phyloP scores from a whole-genome alignment of 2,888 invertebrate species.

The Tenthredo amoena region DNA sequence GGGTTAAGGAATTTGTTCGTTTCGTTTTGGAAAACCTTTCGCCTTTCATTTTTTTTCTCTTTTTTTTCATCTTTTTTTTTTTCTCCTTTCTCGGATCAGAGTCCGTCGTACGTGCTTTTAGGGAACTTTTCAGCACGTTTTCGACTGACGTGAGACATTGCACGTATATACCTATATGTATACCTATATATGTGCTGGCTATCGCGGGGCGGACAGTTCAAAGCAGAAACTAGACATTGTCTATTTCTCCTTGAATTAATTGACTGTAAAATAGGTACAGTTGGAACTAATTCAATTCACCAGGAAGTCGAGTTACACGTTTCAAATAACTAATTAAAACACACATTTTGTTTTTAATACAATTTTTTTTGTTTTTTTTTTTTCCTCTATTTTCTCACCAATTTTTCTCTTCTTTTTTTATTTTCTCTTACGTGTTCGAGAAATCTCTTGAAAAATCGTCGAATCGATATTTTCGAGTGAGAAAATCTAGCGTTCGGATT shows the following conservation, averaged over 20 bases:
- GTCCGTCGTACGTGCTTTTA: constrained; percentile 18
- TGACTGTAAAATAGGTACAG: neutral
- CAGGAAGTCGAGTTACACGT: neutral
- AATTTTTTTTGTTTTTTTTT: neutral
- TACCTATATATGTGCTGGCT: neutral
- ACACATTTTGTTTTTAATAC: neutral
- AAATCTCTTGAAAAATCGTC: neutral
- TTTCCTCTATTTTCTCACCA: too few species aligned
- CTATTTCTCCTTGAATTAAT: neutral
- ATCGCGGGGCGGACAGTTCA: constrained; percentile 7
- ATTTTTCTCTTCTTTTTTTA: neutral
- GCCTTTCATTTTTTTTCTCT: neutral
- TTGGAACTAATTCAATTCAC: neutral
- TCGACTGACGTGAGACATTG: neutral
- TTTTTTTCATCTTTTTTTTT: neutral
- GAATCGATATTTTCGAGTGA: neutral
- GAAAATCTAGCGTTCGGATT: constrained; percentile 17
- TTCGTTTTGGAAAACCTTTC: neutral
- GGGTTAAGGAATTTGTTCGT: neutral
- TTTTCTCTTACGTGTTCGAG: neutral
- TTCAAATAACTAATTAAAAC: neutral
- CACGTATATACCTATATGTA: neutral
- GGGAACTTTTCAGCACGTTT: constrained; percentile 25
- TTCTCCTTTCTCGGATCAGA: neutral
- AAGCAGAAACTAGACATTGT: neutral